Percentiles rank a stretch among this genome's conserved stretches.
phyloP scores from a whole-genome alignment of 2,797 vertebrate genomes.

The Hylomyscus alleni region DNA sequence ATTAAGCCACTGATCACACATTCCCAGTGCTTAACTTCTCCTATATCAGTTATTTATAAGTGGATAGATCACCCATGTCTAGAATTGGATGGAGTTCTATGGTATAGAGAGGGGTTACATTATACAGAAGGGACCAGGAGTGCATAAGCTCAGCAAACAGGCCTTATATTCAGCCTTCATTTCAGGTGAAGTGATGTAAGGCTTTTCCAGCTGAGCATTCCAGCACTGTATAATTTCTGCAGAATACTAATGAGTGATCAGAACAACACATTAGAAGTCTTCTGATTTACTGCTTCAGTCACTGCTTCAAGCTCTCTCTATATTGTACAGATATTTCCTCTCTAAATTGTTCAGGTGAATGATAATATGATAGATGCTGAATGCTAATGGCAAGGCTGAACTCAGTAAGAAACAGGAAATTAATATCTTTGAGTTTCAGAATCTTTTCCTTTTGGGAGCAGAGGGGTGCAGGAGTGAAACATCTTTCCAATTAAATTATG shows the following conservation, averaged over 20 bases:
- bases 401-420: conserved; percentile 42
- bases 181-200: neutral
- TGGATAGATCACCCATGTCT: neutral
- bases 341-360: conserved; percentile 52
- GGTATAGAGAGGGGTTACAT: neutral
- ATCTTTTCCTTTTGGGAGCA: neutral
- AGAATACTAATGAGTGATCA: conserved; percentile 48
- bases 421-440: conserved; percentile 51
- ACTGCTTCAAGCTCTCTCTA: neutral
- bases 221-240: neutral
- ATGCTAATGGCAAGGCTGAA: conserved; percentile 49
- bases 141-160: neutral
- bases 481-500: conserved; percentile 23
- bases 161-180: neutral
- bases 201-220: conserved; percentile 13
- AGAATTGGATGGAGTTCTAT: neutral
- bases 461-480: neutral
- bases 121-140: neutral
- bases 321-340: conserved; percentile 54
- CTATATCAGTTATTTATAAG: neutral
- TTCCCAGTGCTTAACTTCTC: neutral
- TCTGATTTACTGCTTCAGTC: conserved; percentile 20
- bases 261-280: conserved; percentile 45
- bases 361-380: conserved; percentile 29
- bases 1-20: neutral